Evolutionary conservation across 2,888 invertebrate species (phyloP).

Genomic region (Rhingia campestris): DNA sequence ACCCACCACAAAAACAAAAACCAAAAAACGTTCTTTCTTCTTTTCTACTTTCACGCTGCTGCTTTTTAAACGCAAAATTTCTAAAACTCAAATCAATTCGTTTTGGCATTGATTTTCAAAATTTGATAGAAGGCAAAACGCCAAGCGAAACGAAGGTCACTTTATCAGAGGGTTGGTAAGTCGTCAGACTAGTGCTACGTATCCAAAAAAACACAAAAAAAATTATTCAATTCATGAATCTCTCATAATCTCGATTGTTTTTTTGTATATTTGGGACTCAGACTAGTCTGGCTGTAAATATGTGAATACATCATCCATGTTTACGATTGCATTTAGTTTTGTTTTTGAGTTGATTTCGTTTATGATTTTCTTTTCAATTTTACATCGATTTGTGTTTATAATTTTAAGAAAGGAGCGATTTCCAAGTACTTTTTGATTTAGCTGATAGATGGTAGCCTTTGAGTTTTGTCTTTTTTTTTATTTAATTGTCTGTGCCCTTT

Average conservation of each 20-base stretch:
- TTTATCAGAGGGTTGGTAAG: slow-evolving; percentile 91
- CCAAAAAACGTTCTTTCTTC: slow-evolving; percentile 41
- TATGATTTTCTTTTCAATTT: slow-evolving; percentile 16
- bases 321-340: slow-evolving; percentile 33
- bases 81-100: slow-evolving; percentile 4
- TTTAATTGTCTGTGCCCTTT: neutral
- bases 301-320: slow-evolving; percentile 63
- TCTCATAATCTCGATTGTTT: slow-evolving; percentile 59
- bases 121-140: slow-evolving; percentile 86
- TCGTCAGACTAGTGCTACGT: slow-evolving; percentile 80
- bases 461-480: neutral
- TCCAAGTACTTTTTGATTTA: neutral
- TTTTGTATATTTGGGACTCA: slow-evolving; percentile 74
- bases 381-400: slow-evolving; percentile 74
- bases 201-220: slow-evolving; percentile 60
- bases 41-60: slow-evolving; percentile 69
- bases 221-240: slow-evolving; percentile 32
- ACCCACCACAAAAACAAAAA: slow-evolving; percentile 29
- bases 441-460: neutral
- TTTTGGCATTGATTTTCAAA: slow-evolving; percentile 54
- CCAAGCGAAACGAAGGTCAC: slow-evolving; percentile 88
- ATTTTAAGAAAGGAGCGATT: slow-evolving; percentile 24
- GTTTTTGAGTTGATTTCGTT: slow-evolving; percentile 31
- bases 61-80: slow-evolving; percentile 49
- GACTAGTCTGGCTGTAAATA: slow-evolving; percentile 77